Base-by-base conservation (phyloP, 23 tunicate species). In the Trididemnum nubilum region DNA sequence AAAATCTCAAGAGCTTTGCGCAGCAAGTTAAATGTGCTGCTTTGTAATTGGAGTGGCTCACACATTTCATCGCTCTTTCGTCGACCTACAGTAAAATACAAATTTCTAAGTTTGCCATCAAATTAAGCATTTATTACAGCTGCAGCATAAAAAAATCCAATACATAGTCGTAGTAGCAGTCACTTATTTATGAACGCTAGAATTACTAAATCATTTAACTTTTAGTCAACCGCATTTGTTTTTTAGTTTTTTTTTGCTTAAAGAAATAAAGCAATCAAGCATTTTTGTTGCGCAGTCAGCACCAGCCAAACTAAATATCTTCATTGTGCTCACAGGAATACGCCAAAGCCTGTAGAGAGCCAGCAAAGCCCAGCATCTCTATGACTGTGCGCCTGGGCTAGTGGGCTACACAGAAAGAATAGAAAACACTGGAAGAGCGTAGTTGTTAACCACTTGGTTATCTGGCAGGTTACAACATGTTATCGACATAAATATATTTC, bases 51-150 rank as follows among this genome's bases (percentile, higher is more conserved):
- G 54, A 44, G 54, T 44, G 54, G 54, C 54, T 44, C 54, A 44
- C 54, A 44, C 54, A 61, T 4, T 21, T 61, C 67, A 61, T 61
- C 67, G n/a, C n/a, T 61, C 29, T 61, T 61, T 61, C 29, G 5
- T 44, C 54, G 54, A 44, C 15, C 54, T 44, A 15, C 54, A 44
- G n/a, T n/a, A n/a, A n/a, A n/a, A 44, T 15, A 44, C 54, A 44
- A 9, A 15, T 9, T 15, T 44, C 12, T 44, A 7, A 44, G 54
- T 44, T 44, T 9, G 54, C 54, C 15, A 7, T 44, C 54, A 44
- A 44, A 7, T 44, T 44, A 44, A 44, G 15, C 54, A 15, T n/a
- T n/a, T 44, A 44, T 44, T 44, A 44, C 54, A 44, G 54, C 9
- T 44, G 15, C 54, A 44, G 54, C 54, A 15, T 44, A 44, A 44